Evolutionary conservation across 2,888 invertebrate species (phyloP).

Genomic region (Caenorhabditis drosophilae): DNA sequence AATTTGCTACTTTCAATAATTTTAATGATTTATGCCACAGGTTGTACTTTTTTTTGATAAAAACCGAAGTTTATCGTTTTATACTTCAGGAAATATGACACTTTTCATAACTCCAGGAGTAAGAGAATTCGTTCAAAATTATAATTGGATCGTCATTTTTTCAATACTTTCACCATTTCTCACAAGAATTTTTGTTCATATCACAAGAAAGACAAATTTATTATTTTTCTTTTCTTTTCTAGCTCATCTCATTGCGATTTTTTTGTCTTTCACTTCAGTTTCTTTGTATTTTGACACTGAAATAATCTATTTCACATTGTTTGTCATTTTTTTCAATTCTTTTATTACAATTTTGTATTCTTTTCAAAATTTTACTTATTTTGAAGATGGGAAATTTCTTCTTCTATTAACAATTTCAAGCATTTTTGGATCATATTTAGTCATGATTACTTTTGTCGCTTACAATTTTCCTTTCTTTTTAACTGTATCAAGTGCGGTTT

Average conservation of each 20-base stretch:
- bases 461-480: conserved; percentile 16
- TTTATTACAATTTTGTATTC: conserved; percentile 11
- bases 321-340: conserved; percentile 11
- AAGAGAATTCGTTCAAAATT: conserved; percentile 33
- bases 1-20: too few relatives aligned
- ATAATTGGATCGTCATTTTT: conserved; percentile 9
- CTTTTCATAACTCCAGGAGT: conserved; percentile 35
- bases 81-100: conserved; percentile 22
- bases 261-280: conserved; percentile 14
- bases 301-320: conserved; percentile 20
- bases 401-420: conserved; percentile 3
- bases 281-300: conserved; percentile 25
- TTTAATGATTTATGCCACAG: too few relatives aligned
- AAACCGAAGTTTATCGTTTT: background rate
- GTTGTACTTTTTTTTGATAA: too few relatives aligned
- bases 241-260: conserved; percentile 15
- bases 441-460: too few relatives aligned
- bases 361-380: conserved; percentile 13
- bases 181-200: conserved; percentile 10
- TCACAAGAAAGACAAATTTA: background rate
- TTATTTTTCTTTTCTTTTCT: conserved; percentile 1
- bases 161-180: conserved; percentile 17
- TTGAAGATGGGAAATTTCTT: conserved; percentile 2
- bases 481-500: conserved; percentile 7
- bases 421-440: too few relatives aligned